phyloP scores from a whole-genome alignment of 2,797 vertebrate genomes.

The Mormyrops boulengeri region DNA sequence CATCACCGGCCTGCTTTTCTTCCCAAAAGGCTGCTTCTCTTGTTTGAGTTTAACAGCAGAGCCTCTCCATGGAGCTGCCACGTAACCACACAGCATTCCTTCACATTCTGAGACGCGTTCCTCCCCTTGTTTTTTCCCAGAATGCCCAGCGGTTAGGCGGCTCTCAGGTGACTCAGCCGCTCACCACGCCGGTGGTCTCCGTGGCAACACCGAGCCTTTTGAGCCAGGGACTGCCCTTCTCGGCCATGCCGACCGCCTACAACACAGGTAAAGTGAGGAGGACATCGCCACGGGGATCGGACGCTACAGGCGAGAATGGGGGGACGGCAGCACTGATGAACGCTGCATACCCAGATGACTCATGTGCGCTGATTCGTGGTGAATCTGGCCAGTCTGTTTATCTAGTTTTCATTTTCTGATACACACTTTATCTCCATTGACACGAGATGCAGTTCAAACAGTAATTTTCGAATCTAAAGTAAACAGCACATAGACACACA shows the following conservation, averaged over 20 bases:
- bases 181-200: slow-evolving; percentile 91
- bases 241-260: slow-evolving; percentile 89
- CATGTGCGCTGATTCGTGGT: background rate
- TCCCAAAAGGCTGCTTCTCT: background rate
- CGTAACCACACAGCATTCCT: background rate
- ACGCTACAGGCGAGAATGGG: background rate
- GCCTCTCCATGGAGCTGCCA: background rate
- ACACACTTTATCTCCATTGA: background rate
- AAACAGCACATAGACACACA: background rate
- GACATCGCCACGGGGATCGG: background rate
- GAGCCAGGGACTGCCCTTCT: slow-evolving; percentile 83
- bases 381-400: background rate
- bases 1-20: background rate
- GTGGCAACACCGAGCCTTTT: slow-evolving; percentile 92
- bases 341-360: background rate
- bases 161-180: slow-evolving; percentile 81
- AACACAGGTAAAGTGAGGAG: slow-evolving; percentile 75
- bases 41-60: background rate
- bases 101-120: background rate
- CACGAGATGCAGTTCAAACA: background rate
- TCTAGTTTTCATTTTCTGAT: background rate
- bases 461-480: background rate
- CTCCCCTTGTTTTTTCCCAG: slow-evolving; percentile 51
- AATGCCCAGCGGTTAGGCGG: slow-evolving; percentile 81
- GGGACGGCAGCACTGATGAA: background rate